phyloP scores from a whole-genome alignment of 2,888 invertebrate genomes.

The Drosophila neutralis region DNA sequence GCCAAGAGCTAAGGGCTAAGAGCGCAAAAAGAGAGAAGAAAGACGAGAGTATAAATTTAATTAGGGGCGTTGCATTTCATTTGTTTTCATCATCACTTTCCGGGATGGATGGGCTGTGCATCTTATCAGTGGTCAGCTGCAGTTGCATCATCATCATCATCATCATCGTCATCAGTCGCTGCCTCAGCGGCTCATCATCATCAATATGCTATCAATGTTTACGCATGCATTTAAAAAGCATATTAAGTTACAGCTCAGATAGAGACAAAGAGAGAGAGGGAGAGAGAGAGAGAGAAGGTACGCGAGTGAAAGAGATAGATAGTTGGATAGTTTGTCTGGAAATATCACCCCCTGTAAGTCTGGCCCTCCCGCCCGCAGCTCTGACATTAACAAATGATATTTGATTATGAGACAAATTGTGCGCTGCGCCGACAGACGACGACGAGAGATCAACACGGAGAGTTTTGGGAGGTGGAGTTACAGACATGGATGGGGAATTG shows the following conservation, averaged over 20 bases:
- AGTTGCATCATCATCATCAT: slow-evolving; percentile 53
- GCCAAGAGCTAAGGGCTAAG: slow-evolving; percentile 8
- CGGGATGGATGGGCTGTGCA: slow-evolving; percentile 14
- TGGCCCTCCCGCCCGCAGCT: slow-evolving; percentile 51
- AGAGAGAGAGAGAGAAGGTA: neutral
- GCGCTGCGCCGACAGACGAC: slow-evolving; percentile 63
- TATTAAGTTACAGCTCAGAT: slow-evolving; percentile 60
- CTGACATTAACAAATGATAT: slow-evolving; percentile 80
- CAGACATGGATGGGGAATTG: neutral
- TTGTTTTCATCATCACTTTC: slow-evolving; percentile 66
- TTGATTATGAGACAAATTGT: slow-evolving; percentile 81
- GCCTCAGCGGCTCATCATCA: slow-evolving; percentile 41
- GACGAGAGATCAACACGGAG: slow-evolving; percentile 19
- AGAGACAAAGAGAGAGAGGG: neutral
- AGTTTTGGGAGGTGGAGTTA: neutral
- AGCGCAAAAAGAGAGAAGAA: slow-evolving; percentile 30
- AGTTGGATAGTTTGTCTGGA: neutral
- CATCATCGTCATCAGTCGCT: slow-evolving; percentile 15
- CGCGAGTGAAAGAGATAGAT: slow-evolving; percentile 5
- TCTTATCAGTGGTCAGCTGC: slow-evolving; percentile 68
- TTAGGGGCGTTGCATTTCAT: slow-evolving; percentile 77
- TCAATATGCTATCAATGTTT: slow-evolving; percentile 78
- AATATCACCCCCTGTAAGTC: slow-evolving; percentile 35
- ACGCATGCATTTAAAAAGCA: slow-evolving; percentile 74
- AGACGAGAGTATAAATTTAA: slow-evolving; percentile 57